A percentile compares a stretch with the other conserved stretches of the same genome.
phyloP scores from a whole-genome alignment of 2,888 invertebrate genomes.

The Uropetala carovei region DNA sequence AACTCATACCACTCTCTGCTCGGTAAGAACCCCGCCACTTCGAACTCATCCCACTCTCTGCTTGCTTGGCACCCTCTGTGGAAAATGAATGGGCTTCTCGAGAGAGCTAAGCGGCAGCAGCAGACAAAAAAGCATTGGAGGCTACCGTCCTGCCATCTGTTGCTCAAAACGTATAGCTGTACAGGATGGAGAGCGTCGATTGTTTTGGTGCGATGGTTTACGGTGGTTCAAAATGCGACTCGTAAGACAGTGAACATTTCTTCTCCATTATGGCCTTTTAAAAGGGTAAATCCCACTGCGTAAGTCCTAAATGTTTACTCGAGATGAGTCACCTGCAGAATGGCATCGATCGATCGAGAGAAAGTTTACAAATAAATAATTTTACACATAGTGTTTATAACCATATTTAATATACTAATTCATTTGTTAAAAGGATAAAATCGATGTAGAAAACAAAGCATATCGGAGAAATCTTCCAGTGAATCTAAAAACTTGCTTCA shows the following conservation, averaged over 20 bases:
- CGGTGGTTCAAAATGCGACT: neutral
- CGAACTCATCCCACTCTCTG: too few relatives aligned
- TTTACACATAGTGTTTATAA: neutral
- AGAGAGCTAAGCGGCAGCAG: neutral
- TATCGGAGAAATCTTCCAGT: too few relatives aligned
- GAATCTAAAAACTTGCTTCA: too few relatives aligned
- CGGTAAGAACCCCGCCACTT: too few relatives aligned
- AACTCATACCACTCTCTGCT: too few relatives aligned
- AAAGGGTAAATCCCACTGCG: neutral
- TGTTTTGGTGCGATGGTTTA: slow-evolving; percentile 29
- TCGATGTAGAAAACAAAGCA: too few relatives aligned
- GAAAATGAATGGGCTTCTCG: slow-evolving; percentile 55
- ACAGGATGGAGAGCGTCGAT: slow-evolving; percentile 40
- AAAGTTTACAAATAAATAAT: neutral
- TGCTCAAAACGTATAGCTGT: slow-evolving; percentile 29
- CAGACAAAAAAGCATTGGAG: slow-evolving; percentile 55
- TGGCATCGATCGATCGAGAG: neutral
- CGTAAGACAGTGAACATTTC: neutral
- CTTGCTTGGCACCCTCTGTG: slow-evolving; percentile 42
- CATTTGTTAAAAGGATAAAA: too few relatives aligned
- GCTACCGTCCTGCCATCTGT: slow-evolving; percentile 59
- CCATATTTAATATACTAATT: too few relatives aligned
- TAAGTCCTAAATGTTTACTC: neutral
- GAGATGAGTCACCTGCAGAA: neutral
- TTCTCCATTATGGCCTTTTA: neutral